phyloP scores from a whole-genome alignment of 2,113 vertebrate species.

The Otus sunia region DNA sequence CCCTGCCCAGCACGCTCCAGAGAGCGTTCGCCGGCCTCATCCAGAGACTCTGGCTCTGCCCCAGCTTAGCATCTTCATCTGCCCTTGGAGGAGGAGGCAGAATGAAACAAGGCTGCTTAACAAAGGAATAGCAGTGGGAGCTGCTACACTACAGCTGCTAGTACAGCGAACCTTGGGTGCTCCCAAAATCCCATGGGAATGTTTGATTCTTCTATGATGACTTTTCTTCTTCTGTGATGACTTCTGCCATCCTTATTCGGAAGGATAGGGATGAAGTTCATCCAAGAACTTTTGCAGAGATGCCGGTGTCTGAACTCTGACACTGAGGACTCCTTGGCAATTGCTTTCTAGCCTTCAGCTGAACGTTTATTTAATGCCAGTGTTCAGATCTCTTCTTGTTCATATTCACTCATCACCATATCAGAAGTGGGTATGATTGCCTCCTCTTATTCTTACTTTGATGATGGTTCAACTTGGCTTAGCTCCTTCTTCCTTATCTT shows the following conservation, averaged over 20 bases:
- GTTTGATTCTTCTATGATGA: not conserved
- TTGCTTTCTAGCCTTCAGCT: not conserved
- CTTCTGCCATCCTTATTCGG: not conserved
- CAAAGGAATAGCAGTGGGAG: not conserved
- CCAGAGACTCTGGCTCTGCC: not conserved
- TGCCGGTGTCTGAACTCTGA: not conserved
- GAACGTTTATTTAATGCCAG: not conserved
- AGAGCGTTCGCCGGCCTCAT: rapidly evolving
- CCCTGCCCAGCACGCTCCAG: too few species aligned
- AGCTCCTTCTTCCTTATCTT: not conserved
- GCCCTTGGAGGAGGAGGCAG: not conserved
- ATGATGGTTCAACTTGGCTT: not conserved
- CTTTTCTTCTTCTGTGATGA: not conserved
- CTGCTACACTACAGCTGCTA: not conserved
- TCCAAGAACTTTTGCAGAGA: not conserved
- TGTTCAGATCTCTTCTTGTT: not conserved
- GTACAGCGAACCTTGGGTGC: too few species aligned
- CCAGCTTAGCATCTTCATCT: not conserved
- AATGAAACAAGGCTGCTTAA: not conserved
- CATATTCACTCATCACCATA: not conserved
- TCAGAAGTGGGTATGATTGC: not conserved
- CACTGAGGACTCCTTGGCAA: not conserved
- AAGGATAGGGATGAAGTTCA: not conserved
- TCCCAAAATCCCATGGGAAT: not conserved
- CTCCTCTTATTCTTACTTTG: not conserved